Base-by-base conservation (phyloP, 1,140 invertebrate genomes). In the Orchestia grillus region DNA sequence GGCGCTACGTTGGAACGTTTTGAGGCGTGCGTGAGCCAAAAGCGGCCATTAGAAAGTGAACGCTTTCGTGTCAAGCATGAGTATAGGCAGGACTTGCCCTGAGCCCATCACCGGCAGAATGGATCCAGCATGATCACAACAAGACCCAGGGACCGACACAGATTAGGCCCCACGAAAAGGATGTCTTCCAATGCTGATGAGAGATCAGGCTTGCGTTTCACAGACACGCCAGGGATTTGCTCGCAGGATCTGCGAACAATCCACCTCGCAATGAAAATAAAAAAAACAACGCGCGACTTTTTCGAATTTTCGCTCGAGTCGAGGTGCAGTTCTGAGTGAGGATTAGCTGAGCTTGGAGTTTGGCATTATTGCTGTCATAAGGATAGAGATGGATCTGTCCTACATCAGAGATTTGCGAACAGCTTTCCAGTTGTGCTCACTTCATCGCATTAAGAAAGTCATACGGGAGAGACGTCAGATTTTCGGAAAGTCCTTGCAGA, bases 131-230 rank as follows among this genome's bases (percentile, higher is more conserved):
- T 40, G 92, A 94, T 94, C 92, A 94, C 92, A 94, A 94, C 92
- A 94, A 94, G 92, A 94, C 43, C 36, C 44, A 45, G 11, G 92
- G 4, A 16, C 92, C 92, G 92, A 40, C 92, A 94, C 92, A 94
- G 92, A 94, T 94, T 94, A 94, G 92, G 47, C 92, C 92, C 41
- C 16, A 94, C 92, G 43, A 94, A 94, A 94, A 94, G 92, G 43
- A 45, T 94, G 92, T 47, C 92, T 94, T 45, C 43, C 92, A 94
- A 94, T 94, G 92, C 92, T 94, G 92, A 94, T 94, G 92, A 94
- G 92, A 94, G 92, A 94, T 94, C 44, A 94, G 44, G 92, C 44
- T 11, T 94, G 43, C 44, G 44, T 44, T 94, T 94, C 92, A 44
- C 92, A 94, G 92, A 94, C 92, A 44, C 92, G 44, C 36, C 43